A percentile compares a stretch with the other conserved stretches of the same genome.
phyloP scores from a whole-genome alignment of 2,113 vertebrate genomes.

The Xenus cinereus region DNA sequence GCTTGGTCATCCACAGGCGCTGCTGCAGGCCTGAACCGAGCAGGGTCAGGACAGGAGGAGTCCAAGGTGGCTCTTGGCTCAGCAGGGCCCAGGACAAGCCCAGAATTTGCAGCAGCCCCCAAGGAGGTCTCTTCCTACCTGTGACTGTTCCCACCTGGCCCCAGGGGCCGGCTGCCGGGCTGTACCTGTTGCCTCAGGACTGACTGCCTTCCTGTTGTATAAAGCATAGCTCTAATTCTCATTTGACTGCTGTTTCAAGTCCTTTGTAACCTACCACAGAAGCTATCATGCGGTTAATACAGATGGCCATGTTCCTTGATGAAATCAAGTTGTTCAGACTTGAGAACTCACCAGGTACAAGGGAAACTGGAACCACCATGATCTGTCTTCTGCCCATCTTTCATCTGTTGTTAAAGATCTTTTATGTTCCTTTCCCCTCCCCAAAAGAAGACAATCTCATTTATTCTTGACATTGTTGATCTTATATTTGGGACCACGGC shows the following conservation, averaged over 20 bases:
- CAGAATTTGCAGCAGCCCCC: background rate
- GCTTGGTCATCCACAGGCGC: rapidly evolving
- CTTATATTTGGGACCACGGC: background rate
- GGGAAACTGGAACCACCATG: rapidly evolving
- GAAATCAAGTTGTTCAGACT: background rate
- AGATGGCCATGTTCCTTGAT: background rate
- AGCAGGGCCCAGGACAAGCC: background rate
- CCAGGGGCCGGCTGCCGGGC: too few species aligned
- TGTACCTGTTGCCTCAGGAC: background rate
- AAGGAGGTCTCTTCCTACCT: background rate
- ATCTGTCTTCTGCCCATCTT: background rate
- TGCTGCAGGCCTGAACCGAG: background rate
- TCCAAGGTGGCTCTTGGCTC: background rate
- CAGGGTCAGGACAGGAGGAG: background rate
- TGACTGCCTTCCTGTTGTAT: background rate
- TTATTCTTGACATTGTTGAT: background rate
- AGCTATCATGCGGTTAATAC: background rate
- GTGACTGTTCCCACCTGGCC: too few species aligned
- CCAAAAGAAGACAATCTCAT: background rate
- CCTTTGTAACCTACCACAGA: background rate
- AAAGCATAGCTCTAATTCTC: background rate
- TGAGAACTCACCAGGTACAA: background rate
- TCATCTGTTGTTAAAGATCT: background rate
- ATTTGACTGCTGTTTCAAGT: background rate
- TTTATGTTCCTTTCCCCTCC: background rate